Evolutionary conservation across 2,888 invertebrate species (phyloP).

Genomic region (Buathra laborator): DNA sequence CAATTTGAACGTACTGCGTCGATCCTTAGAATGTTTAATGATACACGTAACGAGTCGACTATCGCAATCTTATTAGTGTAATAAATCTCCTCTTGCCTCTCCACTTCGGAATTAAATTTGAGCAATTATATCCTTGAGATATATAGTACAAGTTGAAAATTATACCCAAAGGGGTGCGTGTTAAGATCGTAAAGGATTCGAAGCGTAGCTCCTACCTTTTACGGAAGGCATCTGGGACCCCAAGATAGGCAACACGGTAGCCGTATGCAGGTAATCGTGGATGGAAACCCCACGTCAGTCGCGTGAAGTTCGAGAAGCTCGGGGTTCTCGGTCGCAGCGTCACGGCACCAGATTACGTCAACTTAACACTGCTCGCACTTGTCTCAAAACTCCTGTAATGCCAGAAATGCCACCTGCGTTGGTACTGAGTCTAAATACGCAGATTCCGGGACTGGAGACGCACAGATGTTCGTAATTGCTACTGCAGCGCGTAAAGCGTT

Average conservation of each 20-base stretch:
- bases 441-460: constrained; percentile 51
- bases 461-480: constrained; percentile 70
- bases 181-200: constrained; percentile 24
- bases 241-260: constrained; percentile 50
- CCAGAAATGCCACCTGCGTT: constrained; percentile 17
- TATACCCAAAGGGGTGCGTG: constrained; percentile 18
- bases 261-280: constrained; percentile 51
- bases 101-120: constrained; percentile 29
- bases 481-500: constrained; percentile 61
- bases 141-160: not conserved
- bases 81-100: constrained; percentile 3
- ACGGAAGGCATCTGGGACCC: constrained; percentile 16
- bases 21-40: constrained; percentile 2
- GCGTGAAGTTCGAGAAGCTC: constrained; percentile 44
- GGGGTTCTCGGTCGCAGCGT: constrained; percentile 15
- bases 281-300: constrained; percentile 42
- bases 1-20: not conserved
- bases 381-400: constrained; percentile 42
- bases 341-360: constrained; percentile 53
- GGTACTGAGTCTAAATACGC: constrained; percentile 64
- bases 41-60: constrained; percentile 3
- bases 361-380: constrained; percentile 47
- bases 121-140: constrained; percentile 23
- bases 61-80: not conserved
- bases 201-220: not conserved